phyloP scores from a whole-genome alignment of 2,797 vertebrate genomes.

The Spheniscus humboldti region DNA sequence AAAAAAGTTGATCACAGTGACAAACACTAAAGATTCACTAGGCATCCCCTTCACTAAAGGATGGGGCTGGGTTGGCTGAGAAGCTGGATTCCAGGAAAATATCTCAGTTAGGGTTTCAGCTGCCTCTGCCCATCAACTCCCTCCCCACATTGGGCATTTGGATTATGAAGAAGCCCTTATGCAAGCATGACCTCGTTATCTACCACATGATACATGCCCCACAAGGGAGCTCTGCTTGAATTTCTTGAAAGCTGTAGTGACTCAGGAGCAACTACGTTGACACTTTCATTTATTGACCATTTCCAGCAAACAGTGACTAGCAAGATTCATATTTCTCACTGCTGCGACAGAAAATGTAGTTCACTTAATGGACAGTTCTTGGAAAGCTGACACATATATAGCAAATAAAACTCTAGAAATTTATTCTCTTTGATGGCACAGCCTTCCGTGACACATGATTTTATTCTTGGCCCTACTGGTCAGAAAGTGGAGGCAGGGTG shows the following conservation, averaged over 20 bases:
- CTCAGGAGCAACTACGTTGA: background rate
- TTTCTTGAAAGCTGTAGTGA: background rate
- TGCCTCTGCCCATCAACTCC: background rate
- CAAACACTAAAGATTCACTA: background rate
- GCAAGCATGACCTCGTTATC: background rate
- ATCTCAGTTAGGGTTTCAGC: background rate
- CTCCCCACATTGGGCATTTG: background rate
- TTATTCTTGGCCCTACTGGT: background rate
- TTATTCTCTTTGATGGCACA: background rate
- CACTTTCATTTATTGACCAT: background rate
- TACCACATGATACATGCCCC: background rate
- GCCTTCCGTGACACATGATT: background rate
- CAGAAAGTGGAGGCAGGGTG: background rate
- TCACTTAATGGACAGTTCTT: background rate
- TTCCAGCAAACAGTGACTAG: background rate
- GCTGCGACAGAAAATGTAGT: background rate
- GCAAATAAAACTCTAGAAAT: background rate
- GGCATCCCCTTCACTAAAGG: background rate
- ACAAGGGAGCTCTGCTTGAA: background rate
- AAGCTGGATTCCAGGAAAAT: background rate
- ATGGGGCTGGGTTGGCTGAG: background rate
- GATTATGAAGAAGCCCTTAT: background rate
- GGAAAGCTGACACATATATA: background rate
- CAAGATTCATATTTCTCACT: background rate
- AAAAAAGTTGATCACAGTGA: background rate